Percentiles rank a stretch among this genome's conserved stretches.
These are phyloP conservation scores for Chaitophorus viminalis DNA, from an alignment of 2,888 invertebrate species.

Conservation along the genomic window DNA sequence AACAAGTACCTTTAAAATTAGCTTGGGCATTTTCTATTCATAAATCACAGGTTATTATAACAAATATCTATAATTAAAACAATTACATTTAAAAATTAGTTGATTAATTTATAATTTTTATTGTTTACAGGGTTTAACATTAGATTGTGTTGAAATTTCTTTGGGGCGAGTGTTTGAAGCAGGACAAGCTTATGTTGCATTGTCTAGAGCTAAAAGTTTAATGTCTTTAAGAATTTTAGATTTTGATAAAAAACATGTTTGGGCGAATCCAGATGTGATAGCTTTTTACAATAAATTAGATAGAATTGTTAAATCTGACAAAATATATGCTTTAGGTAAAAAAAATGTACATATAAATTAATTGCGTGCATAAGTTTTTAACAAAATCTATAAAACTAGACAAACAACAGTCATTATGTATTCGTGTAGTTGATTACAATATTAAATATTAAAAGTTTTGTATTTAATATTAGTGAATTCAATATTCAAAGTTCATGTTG, in stretches of 20 bases:
- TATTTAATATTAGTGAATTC: neutral
- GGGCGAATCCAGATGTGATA: slow-evolving; percentile 86
- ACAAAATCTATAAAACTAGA: too few relatives aligned
- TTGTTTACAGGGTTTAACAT: slow-evolving; percentile 82
- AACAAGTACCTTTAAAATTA: slow-evolving; percentile 86
- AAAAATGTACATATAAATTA: too few relatives aligned
- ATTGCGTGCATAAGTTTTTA: too few relatives aligned
- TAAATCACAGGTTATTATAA: slow-evolving; percentile 77
- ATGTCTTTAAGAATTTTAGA: slow-evolving; percentile 86
- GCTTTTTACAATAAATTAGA: slow-evolving; percentile 82
- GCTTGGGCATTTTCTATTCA: slow-evolving; percentile 99
- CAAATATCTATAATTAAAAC: neutral
- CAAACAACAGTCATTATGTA: too few relatives aligned
- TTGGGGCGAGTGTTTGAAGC: slow-evolving; percentile 91
- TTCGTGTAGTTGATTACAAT: too few relatives aligned
- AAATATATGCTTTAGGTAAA: slow-evolving; percentile 64
- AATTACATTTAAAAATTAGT: neutral
- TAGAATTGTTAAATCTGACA: slow-evolving; percentile 75
- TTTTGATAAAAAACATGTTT: slow-evolving; percentile 86
- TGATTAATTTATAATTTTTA: slow-evolving; percentile 52
- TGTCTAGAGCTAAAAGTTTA: slow-evolving; percentile 90
- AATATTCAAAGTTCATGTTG: neutral
- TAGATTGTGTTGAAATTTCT: slow-evolving; percentile 96
- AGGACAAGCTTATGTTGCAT: slow-evolving; percentile 95
- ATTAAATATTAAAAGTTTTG: neutral